Percentiles rank a stretch among this genome's conserved stretches.
Evolutionary conservation across 2,113 vertebrate species (phyloP).

Genomic region (Ginglymostoma cirratum): DNA sequence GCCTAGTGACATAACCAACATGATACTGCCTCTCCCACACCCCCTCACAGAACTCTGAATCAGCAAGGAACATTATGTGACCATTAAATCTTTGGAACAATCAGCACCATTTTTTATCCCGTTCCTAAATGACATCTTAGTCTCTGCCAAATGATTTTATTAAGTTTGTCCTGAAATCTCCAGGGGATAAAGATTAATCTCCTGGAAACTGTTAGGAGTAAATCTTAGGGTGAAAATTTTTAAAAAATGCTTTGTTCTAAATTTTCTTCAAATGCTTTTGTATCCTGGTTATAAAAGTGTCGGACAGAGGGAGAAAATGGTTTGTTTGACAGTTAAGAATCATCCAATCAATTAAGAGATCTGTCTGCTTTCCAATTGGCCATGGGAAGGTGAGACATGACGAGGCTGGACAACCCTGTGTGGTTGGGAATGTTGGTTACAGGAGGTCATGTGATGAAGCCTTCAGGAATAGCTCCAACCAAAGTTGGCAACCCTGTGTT

Average conservation of each 20-base stretch:
- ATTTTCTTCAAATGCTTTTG: neutral
- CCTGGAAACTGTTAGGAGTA: neutral
- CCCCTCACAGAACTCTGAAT: neutral
- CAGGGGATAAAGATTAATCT: neutral
- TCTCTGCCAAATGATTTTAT: neutral
- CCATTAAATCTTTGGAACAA: neutral
- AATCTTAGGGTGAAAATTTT: neutral
- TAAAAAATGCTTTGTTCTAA: neutral
- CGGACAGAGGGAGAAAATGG: neutral
- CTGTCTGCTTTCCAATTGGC: neutral
- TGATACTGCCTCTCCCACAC: too few species aligned
- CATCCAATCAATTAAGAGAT: neutral
- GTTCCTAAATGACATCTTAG: neutral
- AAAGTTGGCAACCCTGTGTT: neutral
- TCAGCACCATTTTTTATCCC: neutral
- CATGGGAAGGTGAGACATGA: neutral
- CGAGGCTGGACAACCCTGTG: neutral
- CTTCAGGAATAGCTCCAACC: neutral
- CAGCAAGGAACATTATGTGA: neutral
- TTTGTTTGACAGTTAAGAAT: neutral
- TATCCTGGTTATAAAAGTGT: neutral
- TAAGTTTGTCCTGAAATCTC: neutral
- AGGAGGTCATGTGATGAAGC: neutral
- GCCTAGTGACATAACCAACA: too few species aligned
- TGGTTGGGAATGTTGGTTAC: neutral